A percentile compares a stretch with the other conserved stretches of the same genome.
Evolutionary conservation across 2,113 vertebrate species (phyloP).

Genomic region (Thryonomys swinderianus): DNA sequence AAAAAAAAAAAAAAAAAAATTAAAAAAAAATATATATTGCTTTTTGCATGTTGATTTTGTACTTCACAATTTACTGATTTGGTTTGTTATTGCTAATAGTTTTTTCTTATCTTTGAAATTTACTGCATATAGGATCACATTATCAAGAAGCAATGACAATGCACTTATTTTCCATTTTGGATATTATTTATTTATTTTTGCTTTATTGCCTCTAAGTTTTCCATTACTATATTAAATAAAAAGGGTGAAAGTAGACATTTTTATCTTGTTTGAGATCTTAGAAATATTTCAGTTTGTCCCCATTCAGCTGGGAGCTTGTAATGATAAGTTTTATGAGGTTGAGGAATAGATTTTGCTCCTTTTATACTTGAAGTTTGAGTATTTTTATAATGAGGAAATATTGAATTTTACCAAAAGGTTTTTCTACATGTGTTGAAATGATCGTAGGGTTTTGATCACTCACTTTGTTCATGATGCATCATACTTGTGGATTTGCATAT

Average conservation of each 20-base stretch:
- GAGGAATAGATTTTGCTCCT: too few relatives aligned
- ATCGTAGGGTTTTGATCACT: too few relatives aligned
- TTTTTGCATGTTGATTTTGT: neutral
- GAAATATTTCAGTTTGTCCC: neutral
- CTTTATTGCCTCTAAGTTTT: neutral
- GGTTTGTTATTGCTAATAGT: neutral
- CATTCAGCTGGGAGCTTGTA: neutral
- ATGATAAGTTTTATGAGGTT: neutral
- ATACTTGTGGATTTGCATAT: too few relatives aligned
- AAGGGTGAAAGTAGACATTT: neutral
- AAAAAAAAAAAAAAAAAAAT: too few relatives aligned
- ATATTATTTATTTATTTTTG: neutral
- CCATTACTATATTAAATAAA: neutral
- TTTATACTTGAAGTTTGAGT: neutral
- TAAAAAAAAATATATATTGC: neutral
- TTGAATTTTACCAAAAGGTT: neutral
- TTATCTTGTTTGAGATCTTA: neutral
- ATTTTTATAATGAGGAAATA: neutral
- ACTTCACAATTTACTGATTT: neutral
- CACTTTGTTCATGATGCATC: too few relatives aligned
- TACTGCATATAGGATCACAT: neutral
- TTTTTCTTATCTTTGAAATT: neutral
- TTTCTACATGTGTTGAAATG: too few relatives aligned
- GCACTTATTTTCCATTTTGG: neutral
- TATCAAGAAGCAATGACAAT: neutral